These are phyloP conservation scores for Acleris cristana DNA, from an alignment of 2,888 invertebrate genomes.

Conservation along the genomic window DNA sequence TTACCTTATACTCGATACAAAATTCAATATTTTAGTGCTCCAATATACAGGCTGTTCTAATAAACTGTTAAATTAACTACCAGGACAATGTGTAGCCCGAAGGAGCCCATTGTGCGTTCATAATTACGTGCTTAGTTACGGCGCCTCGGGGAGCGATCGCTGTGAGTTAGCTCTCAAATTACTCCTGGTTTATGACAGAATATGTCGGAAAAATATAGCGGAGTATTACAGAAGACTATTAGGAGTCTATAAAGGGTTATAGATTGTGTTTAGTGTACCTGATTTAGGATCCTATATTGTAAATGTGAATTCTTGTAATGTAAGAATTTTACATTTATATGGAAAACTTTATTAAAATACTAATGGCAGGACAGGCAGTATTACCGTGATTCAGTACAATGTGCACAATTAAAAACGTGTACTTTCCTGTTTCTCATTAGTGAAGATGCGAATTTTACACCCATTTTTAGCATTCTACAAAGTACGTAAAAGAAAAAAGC, in stretches of 20 bases:
- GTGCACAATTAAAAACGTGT: not conserved
- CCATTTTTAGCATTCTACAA: not conserved
- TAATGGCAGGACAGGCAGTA: too few relatives aligned
- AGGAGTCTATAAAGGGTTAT: not conserved
- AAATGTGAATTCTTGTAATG: too few relatives aligned
- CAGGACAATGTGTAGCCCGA: not conserved
- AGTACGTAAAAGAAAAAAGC: not conserved
- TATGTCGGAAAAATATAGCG: constrained; percentile 1
- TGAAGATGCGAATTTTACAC: not conserved
- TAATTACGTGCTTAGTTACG: constrained; percentile 13
- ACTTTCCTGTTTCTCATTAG: not conserved
- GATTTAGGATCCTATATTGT: too few relatives aligned
- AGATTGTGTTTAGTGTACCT: too few relatives aligned
- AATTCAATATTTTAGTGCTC: not conserved
- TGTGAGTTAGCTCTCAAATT: constrained; percentile 16
- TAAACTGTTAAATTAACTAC: not conserved
- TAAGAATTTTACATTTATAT: too few relatives aligned
- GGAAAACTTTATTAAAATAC: too few relatives aligned
- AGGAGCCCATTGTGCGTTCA: not conserved
- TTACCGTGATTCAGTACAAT: too few relatives aligned
- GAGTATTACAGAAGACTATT: not conserved
- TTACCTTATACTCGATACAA: too few relatives aligned
- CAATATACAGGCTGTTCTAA: not conserved
- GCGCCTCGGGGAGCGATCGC: constrained; percentile 8
- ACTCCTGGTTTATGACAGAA: constrained; percentile 7